phyloP scores from a whole-genome alignment of 2,797 vertebrate genomes.

The Cercopithecus neglectus region DNA sequence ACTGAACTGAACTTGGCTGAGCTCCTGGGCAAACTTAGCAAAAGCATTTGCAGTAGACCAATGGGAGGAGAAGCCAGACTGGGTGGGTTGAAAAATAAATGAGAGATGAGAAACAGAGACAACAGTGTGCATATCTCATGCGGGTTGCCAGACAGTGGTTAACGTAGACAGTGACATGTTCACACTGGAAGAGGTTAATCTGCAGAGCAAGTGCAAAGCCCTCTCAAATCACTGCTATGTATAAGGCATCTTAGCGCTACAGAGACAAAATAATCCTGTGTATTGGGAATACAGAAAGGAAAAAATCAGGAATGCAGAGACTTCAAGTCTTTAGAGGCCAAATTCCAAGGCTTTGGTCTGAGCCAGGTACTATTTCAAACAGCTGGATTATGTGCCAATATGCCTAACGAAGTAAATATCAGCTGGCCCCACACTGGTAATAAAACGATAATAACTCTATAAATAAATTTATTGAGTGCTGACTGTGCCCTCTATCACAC shows the following conservation, averaged over 20 bases:
- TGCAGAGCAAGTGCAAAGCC: neutral
- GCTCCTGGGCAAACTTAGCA: too few species aligned
- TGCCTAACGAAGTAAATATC: neutral
- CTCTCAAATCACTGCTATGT: neutral
- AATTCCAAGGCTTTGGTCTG: neutral
- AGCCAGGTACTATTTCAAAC: neutral
- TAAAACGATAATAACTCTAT: neutral
- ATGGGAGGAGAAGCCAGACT: neutral
- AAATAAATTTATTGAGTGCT: neutral
- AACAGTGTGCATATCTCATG: fast-evolving
- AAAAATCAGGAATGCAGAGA: neutral
- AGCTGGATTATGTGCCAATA: neutral
- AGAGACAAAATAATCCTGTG: too few species aligned
- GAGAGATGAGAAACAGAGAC: neutral
- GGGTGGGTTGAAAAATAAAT: too few species aligned
- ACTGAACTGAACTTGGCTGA: fast-evolving
- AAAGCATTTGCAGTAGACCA: neutral
- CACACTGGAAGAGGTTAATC: neutral
- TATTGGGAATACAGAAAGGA: neutral
- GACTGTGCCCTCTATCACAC: neutral
- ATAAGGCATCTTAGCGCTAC: fast-evolving
- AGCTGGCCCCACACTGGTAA: too few species aligned
- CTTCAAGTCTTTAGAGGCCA: neutral
- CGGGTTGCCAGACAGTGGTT: neutral
- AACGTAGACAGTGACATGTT: neutral